phyloP scores from a whole-genome alignment of 2,113 vertebrate genomes.

The Eclectus roratus region DNA sequence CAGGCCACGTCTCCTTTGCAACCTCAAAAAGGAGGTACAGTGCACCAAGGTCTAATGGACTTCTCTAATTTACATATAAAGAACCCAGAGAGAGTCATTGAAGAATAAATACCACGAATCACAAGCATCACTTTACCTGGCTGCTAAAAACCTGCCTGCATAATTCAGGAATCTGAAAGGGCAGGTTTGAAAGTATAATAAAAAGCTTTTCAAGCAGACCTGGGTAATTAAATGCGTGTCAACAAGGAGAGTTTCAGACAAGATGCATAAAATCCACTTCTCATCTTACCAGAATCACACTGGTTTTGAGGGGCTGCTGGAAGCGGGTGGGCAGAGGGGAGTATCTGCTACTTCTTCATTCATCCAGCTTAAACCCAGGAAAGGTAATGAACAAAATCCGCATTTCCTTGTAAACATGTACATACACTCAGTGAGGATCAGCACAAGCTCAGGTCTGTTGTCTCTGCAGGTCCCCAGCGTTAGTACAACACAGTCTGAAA shows the following conservation, averaged over 20 bases:
- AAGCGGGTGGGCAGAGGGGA: fast-evolving
- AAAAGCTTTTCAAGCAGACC: neutral
- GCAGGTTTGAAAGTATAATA: neutral
- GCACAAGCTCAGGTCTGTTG: neutral
- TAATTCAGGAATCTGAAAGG: neutral
- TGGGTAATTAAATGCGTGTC: neutral
- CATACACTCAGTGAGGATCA: neutral
- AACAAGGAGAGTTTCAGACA: neutral
- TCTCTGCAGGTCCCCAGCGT: neutral
- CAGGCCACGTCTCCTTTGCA: neutral
- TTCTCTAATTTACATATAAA: neutral
- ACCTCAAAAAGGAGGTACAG: neutral
- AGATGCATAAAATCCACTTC: neutral
- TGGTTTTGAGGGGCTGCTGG: neutral
- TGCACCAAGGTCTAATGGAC: neutral
- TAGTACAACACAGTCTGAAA: neutral
- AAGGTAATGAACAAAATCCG: neutral
- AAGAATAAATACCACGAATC: neutral
- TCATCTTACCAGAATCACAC: neutral
- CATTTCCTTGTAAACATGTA: fast-evolving
- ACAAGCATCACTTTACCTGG: neutral
- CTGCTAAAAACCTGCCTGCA: neutral
- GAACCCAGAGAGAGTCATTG: neutral
- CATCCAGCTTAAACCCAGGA: neutral
- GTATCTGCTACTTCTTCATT: neutral